phyloP scores from a whole-genome alignment of 2,888 invertebrate genomes.

The Patella caerulea region DNA sequence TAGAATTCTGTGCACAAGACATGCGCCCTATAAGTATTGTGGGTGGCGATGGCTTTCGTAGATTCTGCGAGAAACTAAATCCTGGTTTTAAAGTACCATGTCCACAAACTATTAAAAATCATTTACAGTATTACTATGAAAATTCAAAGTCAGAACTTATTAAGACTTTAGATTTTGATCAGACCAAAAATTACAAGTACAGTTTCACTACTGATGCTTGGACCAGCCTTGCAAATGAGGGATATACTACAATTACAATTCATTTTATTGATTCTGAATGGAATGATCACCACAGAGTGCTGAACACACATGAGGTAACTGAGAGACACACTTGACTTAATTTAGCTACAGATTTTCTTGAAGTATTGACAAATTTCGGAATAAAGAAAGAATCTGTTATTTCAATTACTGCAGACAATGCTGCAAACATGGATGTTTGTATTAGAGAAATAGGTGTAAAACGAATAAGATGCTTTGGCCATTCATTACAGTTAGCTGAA shows the following conservation, averaged over 20 bases:
- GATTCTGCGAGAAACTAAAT: not conserved
- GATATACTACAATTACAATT: not conserved
- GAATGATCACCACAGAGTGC: not conserved
- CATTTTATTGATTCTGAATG: not conserved
- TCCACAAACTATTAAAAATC: not conserved
- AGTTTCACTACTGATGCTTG: not conserved
- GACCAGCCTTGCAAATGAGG: not conserved
- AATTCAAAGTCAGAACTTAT: not conserved
- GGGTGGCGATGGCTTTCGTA: not conserved
- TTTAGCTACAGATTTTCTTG: not conserved
- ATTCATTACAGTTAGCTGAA: no score
- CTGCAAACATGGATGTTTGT: not conserved
- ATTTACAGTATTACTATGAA: not conserved
- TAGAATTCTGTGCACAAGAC: not conserved
- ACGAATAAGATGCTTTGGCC: no score
- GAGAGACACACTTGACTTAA: not conserved
- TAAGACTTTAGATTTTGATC: not conserved
- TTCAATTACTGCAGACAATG: slow-evolving; percentile 1
- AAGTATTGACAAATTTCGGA: not conserved
- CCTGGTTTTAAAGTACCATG: not conserved
- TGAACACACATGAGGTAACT: not conserved
- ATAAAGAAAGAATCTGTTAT: not conserved
- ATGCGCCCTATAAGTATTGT: not conserved
- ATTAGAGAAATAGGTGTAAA: not conserved
- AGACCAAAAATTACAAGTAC: no score